Evolutionary conservation across 1,140 invertebrate genomes (phyloP), one percentile per base, ranked within the genome.

Genomic region (Acromyrmex charruanus): DNA sequence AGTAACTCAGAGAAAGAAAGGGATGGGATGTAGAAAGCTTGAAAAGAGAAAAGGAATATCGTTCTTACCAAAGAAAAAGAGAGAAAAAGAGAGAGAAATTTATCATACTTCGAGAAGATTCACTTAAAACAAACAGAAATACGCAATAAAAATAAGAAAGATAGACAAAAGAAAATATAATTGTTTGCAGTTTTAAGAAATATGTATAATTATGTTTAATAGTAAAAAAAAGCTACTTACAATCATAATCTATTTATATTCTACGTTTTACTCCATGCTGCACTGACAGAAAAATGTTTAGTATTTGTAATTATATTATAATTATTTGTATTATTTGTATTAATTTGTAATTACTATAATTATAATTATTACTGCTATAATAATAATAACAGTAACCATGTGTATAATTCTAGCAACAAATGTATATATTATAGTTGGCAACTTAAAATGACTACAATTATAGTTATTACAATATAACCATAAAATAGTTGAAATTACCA

Each of bases 1-100:
- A 92, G 92, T 92, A 92, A 92, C 90, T 92, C 84, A 80, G 55
- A 86, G 55, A 87, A 87, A 86, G 69, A 58, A 71, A 66, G 28
- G 21, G 35, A 59, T 14, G 72, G 25, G 31, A 61, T 58, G 55
- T 31, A 61, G 75, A 77, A 69, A 79, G 55, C 79, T 59, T 51
- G 55, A 21, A 86, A 84, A 69, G 53, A 84, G 71, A 74, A 75
- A 59, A 51, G 25, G 69, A 84, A 74, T 75, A 75, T 12, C 39
- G 14, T 28, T 35, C 28, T 49, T 16, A 9, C 25, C 18, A 3
- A 3, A 18, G 12, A n/a, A 14, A 72, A 35, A 74, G 5, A 25
- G 10, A 28, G 16, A 77, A n/a, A 72, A n/a, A 16, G 25, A 25
- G 14, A 44, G 51, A 74, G 25, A 77, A 81, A 80, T 79, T 89